Percentiles rank a stretch among this genome's conserved stretches.
Evolutionary conservation across 1,140 invertebrate species (phyloP).

Genomic region (Calephelis virginiensis): DNA sequence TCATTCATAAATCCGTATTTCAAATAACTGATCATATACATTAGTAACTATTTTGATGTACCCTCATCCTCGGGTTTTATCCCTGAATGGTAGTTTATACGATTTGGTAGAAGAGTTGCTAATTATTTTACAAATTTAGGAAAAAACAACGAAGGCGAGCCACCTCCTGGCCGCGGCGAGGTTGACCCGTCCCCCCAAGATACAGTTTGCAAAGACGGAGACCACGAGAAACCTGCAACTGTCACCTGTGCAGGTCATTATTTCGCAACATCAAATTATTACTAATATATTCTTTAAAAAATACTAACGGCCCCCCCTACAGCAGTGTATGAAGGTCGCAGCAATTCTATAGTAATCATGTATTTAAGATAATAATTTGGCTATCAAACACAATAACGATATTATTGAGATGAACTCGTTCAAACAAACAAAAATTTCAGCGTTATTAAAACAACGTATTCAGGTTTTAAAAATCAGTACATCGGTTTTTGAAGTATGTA

Average conservation of each 20-base stretch:
- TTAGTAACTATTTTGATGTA: background rate
- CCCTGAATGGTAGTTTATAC: background rate
- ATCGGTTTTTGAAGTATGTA: constrained; percentile 9
- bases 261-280: constrained; percentile 2
- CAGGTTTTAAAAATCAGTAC: background rate
- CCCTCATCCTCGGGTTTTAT: background rate
- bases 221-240: constrained; percentile 68
- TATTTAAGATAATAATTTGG: too few species aligned
- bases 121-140: constrained; percentile 32
- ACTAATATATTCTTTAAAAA: constrained; percentile 13
- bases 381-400: too few species aligned
- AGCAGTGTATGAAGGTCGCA: too few species aligned
- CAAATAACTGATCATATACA: constrained; percentile 7
- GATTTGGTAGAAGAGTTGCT: constrained; percentile 9
- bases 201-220: constrained; percentile 69
- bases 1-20: constrained; percentile 13
- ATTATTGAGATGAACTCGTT: too few species aligned
- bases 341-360: too few species aligned
- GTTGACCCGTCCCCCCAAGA: constrained; percentile 55
- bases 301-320: background rate
- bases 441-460: too few species aligned
- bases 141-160: constrained; percentile 52
- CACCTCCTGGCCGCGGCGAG: constrained; percentile 62
- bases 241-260: constrained; percentile 70
- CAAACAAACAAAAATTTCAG: too few species aligned